A percentile compares a stretch with the other conserved stretches of the same genome.
These are phyloP conservation scores for Tiphia femorata DNA, from an alignment of 2,888 invertebrate genomes.

Conservation along the genomic window DNA sequence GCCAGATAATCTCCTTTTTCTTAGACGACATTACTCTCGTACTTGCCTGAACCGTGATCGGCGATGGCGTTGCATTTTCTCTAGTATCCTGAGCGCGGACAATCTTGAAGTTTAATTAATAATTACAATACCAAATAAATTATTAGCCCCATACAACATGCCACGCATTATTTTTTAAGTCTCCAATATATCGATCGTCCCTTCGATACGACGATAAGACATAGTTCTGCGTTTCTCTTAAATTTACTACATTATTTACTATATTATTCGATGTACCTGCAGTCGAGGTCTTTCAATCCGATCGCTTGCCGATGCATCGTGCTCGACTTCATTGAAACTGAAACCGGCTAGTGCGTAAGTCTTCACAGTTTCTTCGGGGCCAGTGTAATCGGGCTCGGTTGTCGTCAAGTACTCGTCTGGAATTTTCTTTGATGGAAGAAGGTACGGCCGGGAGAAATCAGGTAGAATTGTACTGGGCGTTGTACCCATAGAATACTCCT, in stretches of 20 bases:
- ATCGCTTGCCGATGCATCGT: constrained; percentile 48
- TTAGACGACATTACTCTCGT: constrained; percentile 51
- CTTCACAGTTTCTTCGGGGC: constrained; percentile 30
- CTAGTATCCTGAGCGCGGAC: neutral
- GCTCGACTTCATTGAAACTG: constrained; percentile 54
- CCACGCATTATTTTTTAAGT: too few relatives aligned
- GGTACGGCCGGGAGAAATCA: constrained; percentile 61
- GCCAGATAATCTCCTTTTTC: constrained; percentile 74
- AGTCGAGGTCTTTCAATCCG: constrained; percentile 36
- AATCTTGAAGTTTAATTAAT: too few relatives aligned
- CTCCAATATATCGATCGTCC: too few relatives aligned
- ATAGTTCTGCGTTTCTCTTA: too few relatives aligned
- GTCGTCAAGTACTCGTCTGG: constrained; percentile 83
- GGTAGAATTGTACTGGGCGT: constrained; percentile 51
- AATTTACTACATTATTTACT: too few relatives aligned
- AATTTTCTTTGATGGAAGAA: constrained; percentile 80
- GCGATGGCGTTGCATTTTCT: neutral
- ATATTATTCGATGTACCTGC: constrained; percentile 39
- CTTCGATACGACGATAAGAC: too few relatives aligned
- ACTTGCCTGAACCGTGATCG: too few relatives aligned
- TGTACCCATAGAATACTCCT: constrained; percentile 62
- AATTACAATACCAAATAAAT: too few relatives aligned
- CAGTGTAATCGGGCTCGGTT: constrained; percentile 36
- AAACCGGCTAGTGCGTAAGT: constrained; percentile 46
- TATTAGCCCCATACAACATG: too few relatives aligned